These are phyloP conservation scores for Platycercus adscitus DNA, from an alignment of 2,113 vertebrate genomes.

Conservation along the genomic window DNA sequence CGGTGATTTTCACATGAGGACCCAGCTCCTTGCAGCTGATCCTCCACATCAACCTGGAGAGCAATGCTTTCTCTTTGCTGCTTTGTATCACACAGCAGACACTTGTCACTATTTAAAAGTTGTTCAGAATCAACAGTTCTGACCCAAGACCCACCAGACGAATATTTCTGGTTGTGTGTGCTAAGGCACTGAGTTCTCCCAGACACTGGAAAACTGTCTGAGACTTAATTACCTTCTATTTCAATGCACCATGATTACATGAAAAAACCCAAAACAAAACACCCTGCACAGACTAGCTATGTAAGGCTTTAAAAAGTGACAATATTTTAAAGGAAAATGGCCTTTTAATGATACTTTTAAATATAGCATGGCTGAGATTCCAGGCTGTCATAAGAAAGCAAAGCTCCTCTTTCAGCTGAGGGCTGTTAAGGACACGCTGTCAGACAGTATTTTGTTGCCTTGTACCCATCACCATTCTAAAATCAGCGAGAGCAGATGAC, in stretches of 20 bases:
- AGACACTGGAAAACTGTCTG: not conserved
- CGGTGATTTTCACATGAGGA: accelerated
- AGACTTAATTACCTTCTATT: not conserved
- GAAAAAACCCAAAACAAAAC: not conserved
- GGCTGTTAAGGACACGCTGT: not conserved
- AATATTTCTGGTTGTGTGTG: not conserved
- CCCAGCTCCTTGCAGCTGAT: not conserved
- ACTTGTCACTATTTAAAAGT: not conserved
- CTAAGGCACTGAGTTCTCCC: not conserved
- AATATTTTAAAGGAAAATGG: not conserved
- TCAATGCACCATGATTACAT: accelerated
- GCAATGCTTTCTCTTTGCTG: not conserved
- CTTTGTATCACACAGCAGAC: not conserved
- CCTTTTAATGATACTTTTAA: not conserved
- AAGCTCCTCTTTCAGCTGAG: not conserved
- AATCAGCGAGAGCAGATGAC: accelerated
- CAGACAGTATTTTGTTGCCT: not conserved
- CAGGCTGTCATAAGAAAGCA: not conserved
- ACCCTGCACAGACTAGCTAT: not conserved
- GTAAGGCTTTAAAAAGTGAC: not conserved
- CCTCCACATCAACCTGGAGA: not conserved
- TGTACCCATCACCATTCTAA: not conserved
- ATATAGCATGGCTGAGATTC: not conserved
- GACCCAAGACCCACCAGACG: not conserved
- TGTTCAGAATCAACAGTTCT: not conserved